Conservation (phyloP, 2,113 vertebrate species). For the Symphodus melops region DNA sequence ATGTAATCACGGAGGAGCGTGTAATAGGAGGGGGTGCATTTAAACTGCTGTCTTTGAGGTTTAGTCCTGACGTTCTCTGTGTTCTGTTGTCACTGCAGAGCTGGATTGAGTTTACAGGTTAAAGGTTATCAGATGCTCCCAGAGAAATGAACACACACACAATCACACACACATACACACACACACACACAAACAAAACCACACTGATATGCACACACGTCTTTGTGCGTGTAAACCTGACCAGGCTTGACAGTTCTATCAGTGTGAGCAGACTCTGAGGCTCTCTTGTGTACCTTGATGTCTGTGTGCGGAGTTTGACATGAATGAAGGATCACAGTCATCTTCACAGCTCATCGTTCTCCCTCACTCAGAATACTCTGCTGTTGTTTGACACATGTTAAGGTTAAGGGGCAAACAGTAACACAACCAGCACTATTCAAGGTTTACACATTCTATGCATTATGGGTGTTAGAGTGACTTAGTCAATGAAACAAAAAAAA, state of each 20-base stretch:
- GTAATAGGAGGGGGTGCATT: conserved; percentile 49
- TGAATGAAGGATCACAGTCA: not conserved
- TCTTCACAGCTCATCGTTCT: not conserved
- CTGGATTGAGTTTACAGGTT: conserved; percentile 71
- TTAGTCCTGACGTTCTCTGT: conserved; percentile 56
- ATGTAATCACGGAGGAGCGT: not conserved
- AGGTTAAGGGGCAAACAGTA: not conserved
- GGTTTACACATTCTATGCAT: not conserved
- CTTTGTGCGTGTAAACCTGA: conserved; percentile 56
- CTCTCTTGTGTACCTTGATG: conserved; percentile 3
- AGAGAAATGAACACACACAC: conserved; percentile 12
- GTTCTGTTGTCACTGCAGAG: conserved; percentile 55
- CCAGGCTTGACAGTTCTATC: conserved; percentile 70
- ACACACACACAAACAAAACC: conserved; percentile 1
- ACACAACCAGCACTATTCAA: not conserved
- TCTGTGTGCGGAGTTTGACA: conserved; percentile 7
- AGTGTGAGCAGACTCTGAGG: conserved; percentile 46
- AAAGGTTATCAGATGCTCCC: conserved; percentile 72
- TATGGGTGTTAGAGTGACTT: not conserved
- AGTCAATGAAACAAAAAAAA: not conserved
- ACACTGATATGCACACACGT: conserved; percentile 7
- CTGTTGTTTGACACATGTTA: not conserved
- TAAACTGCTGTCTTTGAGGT: conserved; percentile 68
- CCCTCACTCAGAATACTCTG: not conserved
- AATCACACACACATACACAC: conserved; percentile 22